A percentile compares a stretch with the other conserved stretches of the same genome.
Evolutionary conservation across 2,888 invertebrate genomes (phyloP).

Genomic region (Sinotaia quadrata): DNA sequence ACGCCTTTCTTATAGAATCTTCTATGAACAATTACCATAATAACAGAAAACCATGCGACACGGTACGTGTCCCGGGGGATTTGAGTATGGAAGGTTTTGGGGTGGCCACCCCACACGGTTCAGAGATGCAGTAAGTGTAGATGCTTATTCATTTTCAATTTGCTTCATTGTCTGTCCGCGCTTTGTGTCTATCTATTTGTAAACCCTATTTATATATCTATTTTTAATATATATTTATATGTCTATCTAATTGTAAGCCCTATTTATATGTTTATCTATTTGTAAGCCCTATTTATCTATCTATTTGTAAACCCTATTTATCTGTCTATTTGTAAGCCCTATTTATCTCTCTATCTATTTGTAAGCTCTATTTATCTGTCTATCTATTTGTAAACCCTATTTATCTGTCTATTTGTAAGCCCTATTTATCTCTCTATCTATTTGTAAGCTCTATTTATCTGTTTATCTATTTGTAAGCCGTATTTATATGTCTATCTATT

Average conservation of each 20-base stretch:
- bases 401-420: no score
- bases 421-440: no score
- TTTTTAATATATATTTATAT: neutral
- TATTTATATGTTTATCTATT: no score
- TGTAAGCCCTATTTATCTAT: no score
- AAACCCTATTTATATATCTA: neutral
- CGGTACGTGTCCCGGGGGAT: slow-evolving; percentile 83
- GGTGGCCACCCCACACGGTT: slow-evolving; percentile 86
- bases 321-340: no score
- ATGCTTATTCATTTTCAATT: neutral
- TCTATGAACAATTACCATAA: slow-evolving; percentile 86
- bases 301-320: no score
- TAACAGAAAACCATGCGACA: slow-evolving; percentile 82
- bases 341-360: no score
- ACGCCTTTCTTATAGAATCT: slow-evolving; percentile 75
- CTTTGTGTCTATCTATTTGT: neutral
- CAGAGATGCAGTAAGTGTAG: slow-evolving; percentile 44
- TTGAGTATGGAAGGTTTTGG: slow-evolving; percentile 90
- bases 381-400: no score
- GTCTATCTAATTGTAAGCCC: neutral
- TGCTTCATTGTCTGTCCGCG: neutral
- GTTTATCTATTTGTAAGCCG: no score
- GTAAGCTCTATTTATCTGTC: no score
- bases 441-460: no score
- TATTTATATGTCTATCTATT: no score